Evolutionary conservation across 2,797 vertebrate species (phyloP).

Genomic region (Sandelia bainsii): DNA sequence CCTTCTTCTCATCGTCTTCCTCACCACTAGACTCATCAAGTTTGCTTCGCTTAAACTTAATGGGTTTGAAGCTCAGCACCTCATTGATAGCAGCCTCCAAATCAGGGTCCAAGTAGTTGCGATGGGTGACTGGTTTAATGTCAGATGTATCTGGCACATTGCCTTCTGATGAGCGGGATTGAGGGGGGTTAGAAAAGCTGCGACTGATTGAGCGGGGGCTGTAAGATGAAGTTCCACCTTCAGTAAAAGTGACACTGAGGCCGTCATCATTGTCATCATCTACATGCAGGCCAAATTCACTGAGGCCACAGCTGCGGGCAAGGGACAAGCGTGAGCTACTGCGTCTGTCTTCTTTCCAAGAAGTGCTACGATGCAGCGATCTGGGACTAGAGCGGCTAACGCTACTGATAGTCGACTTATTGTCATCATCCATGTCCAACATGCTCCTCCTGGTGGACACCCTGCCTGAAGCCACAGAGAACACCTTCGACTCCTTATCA

Average conservation of each 20-base stretch:
- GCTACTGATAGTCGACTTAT: conserved; percentile 84
- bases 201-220: conserved; percentile 88
- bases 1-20: conserved; percentile 72
- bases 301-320: conserved; percentile 87
- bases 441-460: conserved; percentile 81
- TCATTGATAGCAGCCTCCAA: conserved; percentile 97
- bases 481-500: conserved; percentile 88
- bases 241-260: conserved; percentile 82
- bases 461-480: conserved; percentile 87
- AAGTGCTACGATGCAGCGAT: conserved; percentile 84
- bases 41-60: conserved; percentile 89
- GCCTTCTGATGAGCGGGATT: conserved; percentile 81
- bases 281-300: conserved; percentile 83
- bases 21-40: conserved; percentile 90
- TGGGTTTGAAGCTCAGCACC: conserved; percentile 94
- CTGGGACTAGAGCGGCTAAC: conserved; percentile 85
- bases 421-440: conserved; percentile 86
- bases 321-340: conserved; percentile 87
- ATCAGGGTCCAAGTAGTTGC: conserved; percentile 94
- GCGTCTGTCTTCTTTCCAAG: conserved; percentile 86
- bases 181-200: conserved; percentile 90
- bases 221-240: conserved; percentile 81
- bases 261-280: conserved; percentile 81
- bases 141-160: conserved; percentile 67
- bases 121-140: conserved; percentile 83